phyloP scores from a whole-genome alignment of 2,113 vertebrate species.

The Chrysochloris asiatica region DNA sequence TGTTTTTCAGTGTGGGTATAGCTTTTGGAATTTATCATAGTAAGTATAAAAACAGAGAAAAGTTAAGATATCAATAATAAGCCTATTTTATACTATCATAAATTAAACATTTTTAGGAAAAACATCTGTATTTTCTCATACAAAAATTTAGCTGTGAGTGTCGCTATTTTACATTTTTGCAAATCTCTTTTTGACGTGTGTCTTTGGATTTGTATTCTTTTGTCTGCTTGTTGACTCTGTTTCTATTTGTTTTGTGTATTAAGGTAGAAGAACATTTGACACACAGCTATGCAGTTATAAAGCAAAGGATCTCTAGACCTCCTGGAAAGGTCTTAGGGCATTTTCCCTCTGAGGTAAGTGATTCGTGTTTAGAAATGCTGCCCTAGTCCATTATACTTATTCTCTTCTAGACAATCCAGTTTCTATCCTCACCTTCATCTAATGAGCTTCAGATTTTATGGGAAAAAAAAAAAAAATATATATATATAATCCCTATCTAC shows the following conservation, averaged over 20 bases:
- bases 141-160: background rate
- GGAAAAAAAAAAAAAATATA: no score
- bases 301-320: background rate
- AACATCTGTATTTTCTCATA: conserved; percentile 1
- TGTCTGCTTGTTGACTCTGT: background rate
- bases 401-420: no score
- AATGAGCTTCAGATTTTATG: no score
- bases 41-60: no score
- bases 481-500: no score
- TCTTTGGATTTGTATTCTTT: background rate
- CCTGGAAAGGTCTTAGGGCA: background rate
- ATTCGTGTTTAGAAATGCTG: no score
- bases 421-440: no score
- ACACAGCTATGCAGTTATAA: background rate
- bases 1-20: background rate
- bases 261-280: background rate
- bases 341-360: background rate
- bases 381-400: no score
- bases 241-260: background rate
- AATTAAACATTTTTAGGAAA: conserved; percentile 33
- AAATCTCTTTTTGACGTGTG: background rate
- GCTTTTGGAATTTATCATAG: background rate
- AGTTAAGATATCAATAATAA: background rate
- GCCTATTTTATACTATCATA: background rate
- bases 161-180: background rate